Conservation (phyloP, 2,797 vertebrate species). For the Microctenopoma stevenorrisi region DNA sequence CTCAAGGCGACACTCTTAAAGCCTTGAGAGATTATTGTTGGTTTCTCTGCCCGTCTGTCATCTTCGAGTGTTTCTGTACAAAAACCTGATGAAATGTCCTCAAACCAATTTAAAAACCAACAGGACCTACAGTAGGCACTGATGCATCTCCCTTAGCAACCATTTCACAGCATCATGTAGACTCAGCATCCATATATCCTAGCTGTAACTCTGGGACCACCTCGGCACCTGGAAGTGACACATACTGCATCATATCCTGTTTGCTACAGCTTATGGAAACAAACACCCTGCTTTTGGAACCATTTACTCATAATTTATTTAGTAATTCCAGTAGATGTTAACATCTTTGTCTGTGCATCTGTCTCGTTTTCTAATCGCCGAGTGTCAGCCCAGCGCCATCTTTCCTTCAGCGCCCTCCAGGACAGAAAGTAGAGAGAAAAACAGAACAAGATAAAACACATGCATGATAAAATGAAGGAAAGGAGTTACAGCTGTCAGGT, state of each 20-base stretch:
- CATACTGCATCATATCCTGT: not conserved
- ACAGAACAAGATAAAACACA: too few relatives aligned
- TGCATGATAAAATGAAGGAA: too few relatives aligned
- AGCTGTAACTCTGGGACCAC: not conserved
- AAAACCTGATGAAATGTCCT: not conserved
- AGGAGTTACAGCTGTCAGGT: too few relatives aligned
- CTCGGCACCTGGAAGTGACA: not conserved
- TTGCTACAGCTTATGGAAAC: not conserved
- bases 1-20: slow-evolving; percentile 54
- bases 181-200: not conserved
- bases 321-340: not conserved
- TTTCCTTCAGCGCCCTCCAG: too few relatives aligned
- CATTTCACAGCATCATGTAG: not conserved
- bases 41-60: slow-evolving; percentile 24
- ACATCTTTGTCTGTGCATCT: not conserved
- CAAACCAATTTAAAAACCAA: not conserved
- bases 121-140: not conserved
- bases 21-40: slow-evolving; percentile 48
- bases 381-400: too few relatives aligned
- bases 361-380: too few relatives aligned
- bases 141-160: not conserved
- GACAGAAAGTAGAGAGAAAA: too few relatives aligned
- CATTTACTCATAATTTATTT: not conserved
- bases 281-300: not conserved
- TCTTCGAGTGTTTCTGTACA: slow-evolving; percentile 11